These are phyloP conservation scores for Chaetodon auriga DNA, from an alignment of 2,113 vertebrate species.

Conservation along the genomic window DNA sequence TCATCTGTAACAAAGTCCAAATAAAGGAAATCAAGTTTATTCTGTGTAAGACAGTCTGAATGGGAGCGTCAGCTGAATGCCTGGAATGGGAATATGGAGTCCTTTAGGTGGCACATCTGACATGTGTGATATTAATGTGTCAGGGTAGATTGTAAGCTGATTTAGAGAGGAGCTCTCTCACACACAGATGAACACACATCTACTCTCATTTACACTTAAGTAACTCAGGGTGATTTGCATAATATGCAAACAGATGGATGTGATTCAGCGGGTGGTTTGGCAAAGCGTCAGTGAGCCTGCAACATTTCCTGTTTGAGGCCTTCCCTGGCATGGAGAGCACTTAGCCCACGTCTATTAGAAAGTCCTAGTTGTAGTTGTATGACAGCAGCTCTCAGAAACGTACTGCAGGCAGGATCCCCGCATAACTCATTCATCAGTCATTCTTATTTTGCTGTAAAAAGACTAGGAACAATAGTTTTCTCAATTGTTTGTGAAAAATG, in stretches of 20 bases:
- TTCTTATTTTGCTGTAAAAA: not conserved
- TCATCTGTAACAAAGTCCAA: constrained; percentile 11
- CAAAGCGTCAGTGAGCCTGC: constrained; percentile 44
- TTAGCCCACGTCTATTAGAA: constrained; percentile 30
- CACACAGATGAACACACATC: constrained; percentile 15
- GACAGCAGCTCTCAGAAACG: constrained; percentile 22
- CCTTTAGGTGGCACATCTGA: not conserved
- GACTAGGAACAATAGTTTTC: not conserved
- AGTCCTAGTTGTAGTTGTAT: not conserved
- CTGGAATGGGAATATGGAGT: not conserved
- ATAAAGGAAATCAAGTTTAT: constrained; percentile 26
- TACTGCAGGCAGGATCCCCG: not conserved
- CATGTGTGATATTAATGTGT: constrained; percentile 12
- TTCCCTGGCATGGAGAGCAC: constrained; percentile 52
- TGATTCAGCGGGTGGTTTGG: constrained; percentile 67
- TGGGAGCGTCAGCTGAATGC: not conserved
- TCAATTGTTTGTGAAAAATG: not conserved
- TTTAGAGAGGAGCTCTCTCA: constrained; percentile 15
- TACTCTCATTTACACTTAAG: constrained; percentile 48
- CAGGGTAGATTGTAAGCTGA: constrained; percentile 14
- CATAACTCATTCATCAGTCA: constrained; percentile 18
- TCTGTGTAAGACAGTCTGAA: not conserved
- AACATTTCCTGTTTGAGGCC: constrained; percentile 61
- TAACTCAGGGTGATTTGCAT: constrained; percentile 63
- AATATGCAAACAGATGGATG: constrained; percentile 68